Conservation (phyloP, 2,888 invertebrate genomes). For the Frankliniella fusca region DNA sequence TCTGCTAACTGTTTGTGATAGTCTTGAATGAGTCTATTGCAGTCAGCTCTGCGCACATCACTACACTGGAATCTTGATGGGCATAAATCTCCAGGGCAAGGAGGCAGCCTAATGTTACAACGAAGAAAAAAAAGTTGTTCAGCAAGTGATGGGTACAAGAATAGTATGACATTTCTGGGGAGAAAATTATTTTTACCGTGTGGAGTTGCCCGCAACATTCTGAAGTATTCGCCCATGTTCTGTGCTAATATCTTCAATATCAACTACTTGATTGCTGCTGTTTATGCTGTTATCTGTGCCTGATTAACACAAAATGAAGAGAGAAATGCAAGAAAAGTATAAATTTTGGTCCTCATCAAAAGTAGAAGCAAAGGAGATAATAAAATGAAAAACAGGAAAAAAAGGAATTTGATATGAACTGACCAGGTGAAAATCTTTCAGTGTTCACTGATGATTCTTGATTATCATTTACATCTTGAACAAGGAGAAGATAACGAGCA, state of each 20-base stretch:
- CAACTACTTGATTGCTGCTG: conserved; percentile 21
- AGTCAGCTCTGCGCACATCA: background rate
- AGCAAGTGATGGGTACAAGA: background rate
- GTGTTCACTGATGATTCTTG: background rate
- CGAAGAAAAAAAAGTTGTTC: background rate
- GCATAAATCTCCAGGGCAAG: conserved; percentile 44
- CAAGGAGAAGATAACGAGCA: conserved; percentile 60
- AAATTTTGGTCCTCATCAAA: conserved; percentile 1
- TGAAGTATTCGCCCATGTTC: conserved; percentile 34
- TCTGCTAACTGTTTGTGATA: background rate
- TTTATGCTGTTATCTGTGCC: background rate
- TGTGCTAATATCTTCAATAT: conserved; percentile 28
- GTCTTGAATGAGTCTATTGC: background rate
- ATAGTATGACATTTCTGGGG: no score
- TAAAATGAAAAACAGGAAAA: no score
- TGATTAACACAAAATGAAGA: background rate
- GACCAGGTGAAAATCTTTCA: conserved; percentile 23
- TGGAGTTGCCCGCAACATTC: background rate
- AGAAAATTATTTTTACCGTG: background rate
- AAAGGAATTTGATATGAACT: background rate
- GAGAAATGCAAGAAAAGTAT: background rate
- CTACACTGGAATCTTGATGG: conserved; percentile 54
- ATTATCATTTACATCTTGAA: conserved; percentile 51
- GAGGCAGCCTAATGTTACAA: conserved; percentile 42
- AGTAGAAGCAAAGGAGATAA: no score